Evolutionary conservation across 2,888 invertebrate species (phyloP), one percentile per base, ranked within the genome.

Genomic region (Conistra vaccinii): DNA sequence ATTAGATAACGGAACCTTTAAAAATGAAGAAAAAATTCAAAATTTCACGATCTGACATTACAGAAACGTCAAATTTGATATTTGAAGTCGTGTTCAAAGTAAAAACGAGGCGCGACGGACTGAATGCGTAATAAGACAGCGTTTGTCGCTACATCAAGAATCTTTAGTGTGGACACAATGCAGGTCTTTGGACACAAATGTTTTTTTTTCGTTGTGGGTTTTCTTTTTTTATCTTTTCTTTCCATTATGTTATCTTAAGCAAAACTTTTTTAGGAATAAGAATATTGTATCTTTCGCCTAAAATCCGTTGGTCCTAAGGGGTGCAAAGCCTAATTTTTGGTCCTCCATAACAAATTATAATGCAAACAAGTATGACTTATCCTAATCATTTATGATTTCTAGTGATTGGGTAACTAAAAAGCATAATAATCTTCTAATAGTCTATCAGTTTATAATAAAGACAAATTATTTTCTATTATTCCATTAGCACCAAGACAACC

Each of bases 31-130:
- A 57, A 3, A 45, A 23, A 32, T n/a, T 71, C 29, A 74, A 61
- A 76, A 76, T 75, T 73, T 83, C 68, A 68, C 45, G 72, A 73
- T 35, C 12, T 65, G 45, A 63, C 39, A 35, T 74, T 51, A 60
- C 60, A 29, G 32, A 61, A 53, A 73, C 35, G 65, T 78, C 55
- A 74, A 80, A 69, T 69, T 80, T 69, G 26, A 63, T 83, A 72
- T 76, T 76, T 66, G 65, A 74, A 66, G 58, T 69, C 51, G n/a
- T 53, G 17, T 69, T 73, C 32, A 29, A 61, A 57, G 51, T 55
- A 42, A 65, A 73, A 72, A 67, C 20, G 42, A 51, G 14, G 39
- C n/a, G 57, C 32, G 39, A 39, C 2, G 60, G 32, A 3, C 62
- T 62, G 71, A 74, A 79, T 83, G 3, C 29, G 45, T 60, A 69